These are phyloP conservation scores for Conomelus anceps DNA, from an alignment of 2,888 invertebrate genomes.

Conservation along the genomic window DNA sequence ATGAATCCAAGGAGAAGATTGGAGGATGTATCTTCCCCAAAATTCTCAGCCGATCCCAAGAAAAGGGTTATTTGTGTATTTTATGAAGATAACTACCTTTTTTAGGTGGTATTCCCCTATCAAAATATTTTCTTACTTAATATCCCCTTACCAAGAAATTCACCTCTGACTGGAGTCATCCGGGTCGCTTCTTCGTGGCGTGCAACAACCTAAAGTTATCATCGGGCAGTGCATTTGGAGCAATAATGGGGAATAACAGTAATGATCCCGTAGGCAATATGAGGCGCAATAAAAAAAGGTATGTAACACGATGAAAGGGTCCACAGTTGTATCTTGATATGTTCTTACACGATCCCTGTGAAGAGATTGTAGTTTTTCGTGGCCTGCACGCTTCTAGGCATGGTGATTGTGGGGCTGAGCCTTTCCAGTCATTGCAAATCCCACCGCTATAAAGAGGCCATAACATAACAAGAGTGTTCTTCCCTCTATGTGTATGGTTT, in stretches of 20 bases:
- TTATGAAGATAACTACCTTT: too few relatives aligned
- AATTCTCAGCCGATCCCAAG: too few relatives aligned
- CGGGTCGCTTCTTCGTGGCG: background rate
- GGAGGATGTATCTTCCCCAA: too few relatives aligned
- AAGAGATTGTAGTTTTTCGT: background rate
- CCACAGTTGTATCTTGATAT: background rate
- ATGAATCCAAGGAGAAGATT: too few relatives aligned
- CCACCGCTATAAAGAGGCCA: background rate
- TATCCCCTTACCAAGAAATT: background rate
- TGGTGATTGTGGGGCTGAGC: background rate
- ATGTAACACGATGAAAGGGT: background rate
- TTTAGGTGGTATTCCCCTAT: too few relatives aligned
- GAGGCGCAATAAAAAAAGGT: background rate
- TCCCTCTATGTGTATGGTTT: background rate
- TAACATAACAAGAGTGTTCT: background rate
- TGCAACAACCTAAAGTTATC: background rate
- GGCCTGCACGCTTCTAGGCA: background rate
- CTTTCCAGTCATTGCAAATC: background rate
- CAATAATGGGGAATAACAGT: background rate
- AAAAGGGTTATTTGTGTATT: too few relatives aligned
- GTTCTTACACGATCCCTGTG: background rate
- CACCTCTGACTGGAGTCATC: background rate
- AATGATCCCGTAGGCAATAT: background rate
- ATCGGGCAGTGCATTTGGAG: background rate
- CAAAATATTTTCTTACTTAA: too few relatives aligned